phyloP scores from a whole-genome alignment of 2,113 vertebrate species.

The Psammodynastes pulverulentus region DNA sequence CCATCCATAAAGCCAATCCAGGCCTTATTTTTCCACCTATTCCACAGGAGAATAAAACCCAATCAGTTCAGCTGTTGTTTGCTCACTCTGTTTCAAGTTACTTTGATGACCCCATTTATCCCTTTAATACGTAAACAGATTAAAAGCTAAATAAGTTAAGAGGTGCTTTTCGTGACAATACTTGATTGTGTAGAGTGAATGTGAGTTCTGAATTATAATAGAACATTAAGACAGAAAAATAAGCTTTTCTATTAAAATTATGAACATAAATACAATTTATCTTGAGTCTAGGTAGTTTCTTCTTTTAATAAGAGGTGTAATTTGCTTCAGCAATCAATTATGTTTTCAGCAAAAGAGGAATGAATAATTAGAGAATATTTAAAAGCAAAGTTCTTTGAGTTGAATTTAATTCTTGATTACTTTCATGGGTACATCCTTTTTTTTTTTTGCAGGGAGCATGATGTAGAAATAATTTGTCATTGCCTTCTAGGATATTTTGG shows the following conservation, averaged over 20 bases:
- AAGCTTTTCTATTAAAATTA: neutral
- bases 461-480: neutral
- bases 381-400: neutral
- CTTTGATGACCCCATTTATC: neutral
- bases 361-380: neutral
- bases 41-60: neutral
- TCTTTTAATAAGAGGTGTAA: neutral
- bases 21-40: neutral
- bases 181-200: neutral
- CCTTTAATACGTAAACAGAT: neutral
- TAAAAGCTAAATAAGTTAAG: neutral
- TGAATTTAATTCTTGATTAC: neutral
- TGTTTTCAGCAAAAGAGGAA: neutral
- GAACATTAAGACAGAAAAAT: neutral
- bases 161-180: neutral
- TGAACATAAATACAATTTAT: neutral
- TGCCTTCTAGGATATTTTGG: neutral
- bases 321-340: neutral
- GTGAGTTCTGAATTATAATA: neutral
- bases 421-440: neutral
- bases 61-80: neutral
- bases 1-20: neutral
- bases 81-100: neutral
- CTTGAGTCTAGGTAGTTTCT: neutral
- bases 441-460: neutral